Conservation (phyloP, 2,888 invertebrate genomes). For the Dasysyrphus tricinctus region DNA sequence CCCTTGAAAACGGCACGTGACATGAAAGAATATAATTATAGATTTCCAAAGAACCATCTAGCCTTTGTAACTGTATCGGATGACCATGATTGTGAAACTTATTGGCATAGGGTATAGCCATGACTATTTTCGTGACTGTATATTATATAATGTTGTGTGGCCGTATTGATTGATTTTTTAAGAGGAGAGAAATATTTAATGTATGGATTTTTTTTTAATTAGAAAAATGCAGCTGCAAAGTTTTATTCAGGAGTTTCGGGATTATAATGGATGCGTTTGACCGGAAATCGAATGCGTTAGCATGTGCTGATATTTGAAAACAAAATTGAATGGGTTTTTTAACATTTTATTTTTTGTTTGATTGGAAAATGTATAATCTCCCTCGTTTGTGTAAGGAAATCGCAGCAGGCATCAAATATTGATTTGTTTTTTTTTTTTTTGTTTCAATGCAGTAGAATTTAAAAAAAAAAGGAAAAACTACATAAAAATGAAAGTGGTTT, state of each 20-base stretch:
- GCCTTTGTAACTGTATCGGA: conserved; percentile 70
- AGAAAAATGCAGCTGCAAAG: conserved; percentile 64
- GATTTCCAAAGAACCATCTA: conserved; percentile 53
- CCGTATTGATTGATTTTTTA: conserved; percentile 68
- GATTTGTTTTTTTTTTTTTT: background rate
- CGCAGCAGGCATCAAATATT: background rate
- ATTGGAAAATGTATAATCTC: conserved; percentile 6
- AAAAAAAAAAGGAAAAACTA: too few species aligned
- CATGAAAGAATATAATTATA: conserved; percentile 64
- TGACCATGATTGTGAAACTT: conserved; percentile 64
- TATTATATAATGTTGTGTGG: background rate
- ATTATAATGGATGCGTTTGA: conserved; percentile 59
- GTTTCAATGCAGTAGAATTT: too few species aligned
- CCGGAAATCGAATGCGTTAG: conserved; percentile 44
- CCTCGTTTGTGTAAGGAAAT: background rate
- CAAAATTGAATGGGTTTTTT: conserved; percentile 46
- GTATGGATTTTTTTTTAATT: conserved; percentile 56
- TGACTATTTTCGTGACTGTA: conserved; percentile 28
- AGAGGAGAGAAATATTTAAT: conserved; percentile 38
- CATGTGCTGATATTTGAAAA: conserved; percentile 8
- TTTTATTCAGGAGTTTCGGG: background rate
- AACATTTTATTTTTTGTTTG: conserved; percentile 16
- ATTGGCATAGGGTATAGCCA: conserved; percentile 54
- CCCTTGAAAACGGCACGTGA: conserved; percentile 70
- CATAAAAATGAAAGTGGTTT: too few species aligned